Evolutionary conservation across 1,140 invertebrate species (phyloP).

Genomic region (Pantala flavescens): DNA sequence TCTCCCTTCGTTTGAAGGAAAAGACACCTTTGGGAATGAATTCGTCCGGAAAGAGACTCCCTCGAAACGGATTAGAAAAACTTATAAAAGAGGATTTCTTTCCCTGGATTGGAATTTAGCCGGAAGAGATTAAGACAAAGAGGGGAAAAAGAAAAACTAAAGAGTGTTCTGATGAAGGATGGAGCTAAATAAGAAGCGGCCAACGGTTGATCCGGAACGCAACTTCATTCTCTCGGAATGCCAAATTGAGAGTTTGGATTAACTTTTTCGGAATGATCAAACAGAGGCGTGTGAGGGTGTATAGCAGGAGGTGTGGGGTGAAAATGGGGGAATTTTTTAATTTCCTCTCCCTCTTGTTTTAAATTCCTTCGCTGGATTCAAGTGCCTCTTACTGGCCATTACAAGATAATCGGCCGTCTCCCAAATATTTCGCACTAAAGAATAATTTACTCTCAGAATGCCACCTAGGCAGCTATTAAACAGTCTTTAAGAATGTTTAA

Average conservation of each 20-base stretch:
- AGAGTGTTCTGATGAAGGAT: background rate
- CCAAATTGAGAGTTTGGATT: slow-evolving; percentile 9
- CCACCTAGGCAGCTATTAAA: too few relatives aligned
- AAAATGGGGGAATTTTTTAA: too few relatives aligned
- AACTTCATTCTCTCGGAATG: background rate
- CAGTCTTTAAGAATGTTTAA: too few relatives aligned
- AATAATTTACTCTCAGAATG: too few relatives aligned
- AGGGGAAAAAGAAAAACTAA: background rate
- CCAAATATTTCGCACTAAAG: too few relatives aligned
- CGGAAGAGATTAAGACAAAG: background rate
- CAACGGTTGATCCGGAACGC: background rate
- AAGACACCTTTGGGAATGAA: too few relatives aligned
- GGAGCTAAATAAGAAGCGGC: background rate
- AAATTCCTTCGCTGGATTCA: too few relatives aligned
- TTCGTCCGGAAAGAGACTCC: too few relatives aligned
- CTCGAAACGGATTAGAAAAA: background rate
- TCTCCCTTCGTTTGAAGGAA: too few relatives aligned
- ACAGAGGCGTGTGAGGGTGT: background rate
- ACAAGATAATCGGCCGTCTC: too few relatives aligned
- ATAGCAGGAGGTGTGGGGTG: background rate
- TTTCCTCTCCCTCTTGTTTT: too few relatives aligned
- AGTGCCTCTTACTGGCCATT: too few relatives aligned
- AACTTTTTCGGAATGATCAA: background rate
- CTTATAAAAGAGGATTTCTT: background rate
- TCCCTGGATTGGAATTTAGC: background rate